Percentiles rank a stretch among this genome's conserved stretches.
Evolutionary conservation across 2,113 vertebrate genomes (phyloP).

Genomic region (Aegotheles bennettii): DNA sequence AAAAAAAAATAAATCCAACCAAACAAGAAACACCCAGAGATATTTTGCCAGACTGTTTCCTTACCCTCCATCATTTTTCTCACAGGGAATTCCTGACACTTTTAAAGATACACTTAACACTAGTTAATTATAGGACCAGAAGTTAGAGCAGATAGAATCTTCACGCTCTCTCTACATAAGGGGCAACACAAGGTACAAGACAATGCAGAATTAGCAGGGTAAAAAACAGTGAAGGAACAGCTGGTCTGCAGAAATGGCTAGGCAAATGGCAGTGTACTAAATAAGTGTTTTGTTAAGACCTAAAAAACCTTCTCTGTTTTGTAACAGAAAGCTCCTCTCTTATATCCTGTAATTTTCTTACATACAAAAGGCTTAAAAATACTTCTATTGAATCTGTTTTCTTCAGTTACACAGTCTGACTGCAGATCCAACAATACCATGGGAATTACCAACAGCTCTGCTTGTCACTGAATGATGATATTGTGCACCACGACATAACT

Average conservation of each 20-base stretch:
- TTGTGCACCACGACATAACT: accelerated
- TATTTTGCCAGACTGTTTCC: background rate
- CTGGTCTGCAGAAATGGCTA: background rate
- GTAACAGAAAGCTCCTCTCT: background rate
- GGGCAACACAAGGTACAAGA: background rate
- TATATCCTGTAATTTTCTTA: background rate
- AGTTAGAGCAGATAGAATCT: background rate
- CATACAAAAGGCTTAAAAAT: background rate
- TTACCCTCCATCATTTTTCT: background rate
- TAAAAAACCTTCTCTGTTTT: background rate
- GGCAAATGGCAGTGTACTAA: background rate
- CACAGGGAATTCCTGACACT: background rate
- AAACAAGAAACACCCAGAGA: background rate
- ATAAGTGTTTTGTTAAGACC: background rate
- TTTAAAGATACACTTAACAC: background rate
- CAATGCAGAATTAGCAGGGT: background rate
- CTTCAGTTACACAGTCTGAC: background rate
- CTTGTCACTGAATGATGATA: background rate
- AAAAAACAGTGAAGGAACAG: background rate
- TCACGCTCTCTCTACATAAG: background rate
- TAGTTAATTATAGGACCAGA: background rate
- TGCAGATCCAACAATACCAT: background rate
- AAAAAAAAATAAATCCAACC: background rate
- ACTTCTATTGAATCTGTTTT: background rate
- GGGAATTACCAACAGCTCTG: background rate